phyloP scores from a whole-genome alignment of 2,888 invertebrate genomes.

The Lasioglossum villosulum region DNA sequence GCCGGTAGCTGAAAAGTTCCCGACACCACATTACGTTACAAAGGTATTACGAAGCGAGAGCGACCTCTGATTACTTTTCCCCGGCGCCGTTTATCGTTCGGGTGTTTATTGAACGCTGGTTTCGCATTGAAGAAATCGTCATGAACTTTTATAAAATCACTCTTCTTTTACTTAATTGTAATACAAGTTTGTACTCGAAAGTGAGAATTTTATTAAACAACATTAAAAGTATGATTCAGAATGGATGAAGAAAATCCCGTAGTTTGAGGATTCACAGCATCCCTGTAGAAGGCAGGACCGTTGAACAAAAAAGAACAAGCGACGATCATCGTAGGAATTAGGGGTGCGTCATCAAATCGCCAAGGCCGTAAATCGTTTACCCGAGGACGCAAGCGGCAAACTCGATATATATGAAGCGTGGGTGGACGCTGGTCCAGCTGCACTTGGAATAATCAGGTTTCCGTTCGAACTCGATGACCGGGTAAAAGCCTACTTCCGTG shows the following conservation, averaged over 20 bases:
- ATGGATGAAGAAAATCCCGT: not conserved
- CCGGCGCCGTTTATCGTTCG: not conserved
- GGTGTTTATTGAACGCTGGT: not conserved
- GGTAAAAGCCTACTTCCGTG: slow-evolving; percentile 65
- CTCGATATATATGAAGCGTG: slow-evolving; percentile 36
- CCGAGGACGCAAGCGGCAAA: slow-evolving; percentile 28
- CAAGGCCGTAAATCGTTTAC: slow-evolving; percentile 16
- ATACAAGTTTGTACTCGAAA: too few relatives aligned
- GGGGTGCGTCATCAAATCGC: slow-evolving; percentile 8
- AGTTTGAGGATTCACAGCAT: not conserved
- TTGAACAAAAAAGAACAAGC: not conserved
- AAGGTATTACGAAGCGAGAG: slow-evolving; percentile 1
- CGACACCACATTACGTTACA: slow-evolving; percentile 6
- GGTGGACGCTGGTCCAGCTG: slow-evolving; percentile 44
- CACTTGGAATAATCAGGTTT: slow-evolving; percentile 65
- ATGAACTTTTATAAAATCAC: not conserved
- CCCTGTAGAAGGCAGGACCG: not conserved
- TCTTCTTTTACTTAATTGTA: not conserved
- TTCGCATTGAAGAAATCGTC: not conserved
- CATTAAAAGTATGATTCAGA: not conserved
- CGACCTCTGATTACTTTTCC: not conserved
- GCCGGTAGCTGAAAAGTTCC: slow-evolving; percentile 6
- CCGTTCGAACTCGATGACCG: slow-evolving; percentile 66
- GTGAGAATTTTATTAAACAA: too few relatives aligned
- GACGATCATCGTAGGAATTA: slow-evolving; percentile 29